Conservation (phyloP, 2,797 vertebrate species). For the Sebastiscus tertius region DNA sequence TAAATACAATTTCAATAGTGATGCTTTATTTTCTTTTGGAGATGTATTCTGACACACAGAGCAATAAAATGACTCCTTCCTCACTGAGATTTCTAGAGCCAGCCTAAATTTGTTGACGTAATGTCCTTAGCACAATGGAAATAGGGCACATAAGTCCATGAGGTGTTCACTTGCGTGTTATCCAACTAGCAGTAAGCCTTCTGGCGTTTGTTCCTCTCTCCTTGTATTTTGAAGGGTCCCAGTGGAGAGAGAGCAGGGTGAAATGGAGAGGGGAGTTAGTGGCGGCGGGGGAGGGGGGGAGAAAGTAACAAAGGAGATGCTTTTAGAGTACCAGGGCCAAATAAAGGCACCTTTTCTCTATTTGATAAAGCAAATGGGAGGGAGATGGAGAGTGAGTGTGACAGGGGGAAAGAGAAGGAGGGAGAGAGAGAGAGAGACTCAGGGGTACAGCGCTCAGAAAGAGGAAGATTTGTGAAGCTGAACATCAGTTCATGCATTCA, state of each 20-base stretch:
- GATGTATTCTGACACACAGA: not conserved
- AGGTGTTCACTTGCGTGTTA: slow-evolving; percentile 52
- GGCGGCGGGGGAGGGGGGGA: not conserved
- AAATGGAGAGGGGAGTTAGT: slow-evolving; percentile 41
- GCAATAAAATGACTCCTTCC: not conserved
- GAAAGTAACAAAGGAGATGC: slow-evolving; percentile 53
- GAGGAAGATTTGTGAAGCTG: slow-evolving; percentile 23
- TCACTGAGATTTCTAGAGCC: slow-evolving; percentile 5
- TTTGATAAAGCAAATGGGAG: slow-evolving; percentile 43
- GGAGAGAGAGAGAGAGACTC: not conserved
- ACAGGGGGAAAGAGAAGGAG: not conserved
- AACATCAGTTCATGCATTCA: slow-evolving; percentile 12
- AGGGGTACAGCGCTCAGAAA: not conserved
- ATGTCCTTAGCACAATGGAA: slow-evolving; percentile 34
- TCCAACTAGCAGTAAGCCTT: slow-evolving; percentile 49
- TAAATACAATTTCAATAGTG: not conserved
- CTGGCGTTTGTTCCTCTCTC: slow-evolving; percentile 61
- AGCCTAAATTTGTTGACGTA: slow-evolving; percentile 26
- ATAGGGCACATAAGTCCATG: slow-evolving; percentile 45
- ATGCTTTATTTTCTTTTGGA: not conserved
- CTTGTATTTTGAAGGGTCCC: slow-evolving; percentile 54
- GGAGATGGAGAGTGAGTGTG: slow-evolving; percentile 16
- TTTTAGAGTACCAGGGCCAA: slow-evolving; percentile 59
- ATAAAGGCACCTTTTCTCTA: slow-evolving; percentile 58
- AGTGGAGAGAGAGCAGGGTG: slow-evolving; percentile 34